Base-by-base conservation (phyloP, 1,140 invertebrate genomes). In the Nomia melanderi region DNA sequence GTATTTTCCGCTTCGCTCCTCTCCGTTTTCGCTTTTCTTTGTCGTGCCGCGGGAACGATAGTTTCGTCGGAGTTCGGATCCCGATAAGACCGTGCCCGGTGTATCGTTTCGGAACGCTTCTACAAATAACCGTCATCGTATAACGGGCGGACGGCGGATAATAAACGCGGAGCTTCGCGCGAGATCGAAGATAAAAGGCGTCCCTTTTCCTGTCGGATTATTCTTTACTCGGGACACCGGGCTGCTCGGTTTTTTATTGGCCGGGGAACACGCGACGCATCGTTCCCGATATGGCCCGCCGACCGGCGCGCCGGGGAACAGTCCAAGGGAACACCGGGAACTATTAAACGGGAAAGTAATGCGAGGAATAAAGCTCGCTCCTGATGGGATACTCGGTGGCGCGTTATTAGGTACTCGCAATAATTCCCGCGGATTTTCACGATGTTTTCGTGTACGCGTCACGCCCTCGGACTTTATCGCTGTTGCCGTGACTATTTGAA, bases 251-350 rank as follows among this genome's bases (percentile, higher is more conserved):
- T 20, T 54, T 74, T 74, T 74, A 65, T 56, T 65, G 27, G 44
- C 33, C 3, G 12, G 47, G n/a, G 39, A 41, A 75, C 63, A 57
- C 27, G 47, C 60, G 25, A 74, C 20, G 31, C 39, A 57, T 57
- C 31, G 8, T 57, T 9, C 12, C 29, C 3, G 36, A 33, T 57
- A 14, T 27, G 8, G 29, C 20, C 2, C 6, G 17, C 4, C 14
- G 31, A 44, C 23, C 1, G 60, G 8, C 33, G 44, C n/a, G 36
- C 9, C 4, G 27, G 17, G 8, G 8, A n/a, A n/a, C n/a, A n/a
- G n/a, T n/a, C n/a, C n/a, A n/a, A n/a, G n/a, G n/a, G n/a, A n/a
- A n/a, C n/a, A n/a, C n/a, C n/a, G n/a, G n/a, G n/a, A 23, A n/a
- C 47, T 23, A 29, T 73, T 39, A 54, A 54, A 41, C 29, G 33